phyloP scores from a whole-genome alignment of 2,797 vertebrate species.

The Cyclopterus lumpus region DNA sequence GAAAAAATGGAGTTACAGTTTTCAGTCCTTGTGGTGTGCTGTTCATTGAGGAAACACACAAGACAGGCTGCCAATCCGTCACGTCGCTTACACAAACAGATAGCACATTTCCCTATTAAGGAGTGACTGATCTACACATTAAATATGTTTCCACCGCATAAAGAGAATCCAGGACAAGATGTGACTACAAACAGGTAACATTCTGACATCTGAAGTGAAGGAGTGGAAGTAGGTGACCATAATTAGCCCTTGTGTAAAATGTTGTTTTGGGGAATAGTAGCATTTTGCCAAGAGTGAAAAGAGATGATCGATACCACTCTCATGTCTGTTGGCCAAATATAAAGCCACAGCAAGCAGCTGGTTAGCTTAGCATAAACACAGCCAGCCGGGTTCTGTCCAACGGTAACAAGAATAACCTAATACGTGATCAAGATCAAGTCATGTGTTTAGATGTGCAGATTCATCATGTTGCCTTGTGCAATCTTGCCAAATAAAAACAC shows the following conservation, averaged over 20 bases:
- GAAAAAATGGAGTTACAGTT: neutral
- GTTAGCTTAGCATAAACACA: slow-evolving; percentile 9
- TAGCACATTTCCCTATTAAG: slow-evolving; percentile 1
- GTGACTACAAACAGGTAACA: neutral
- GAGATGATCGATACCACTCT: neutral
- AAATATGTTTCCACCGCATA: neutral
- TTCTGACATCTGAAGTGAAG: neutral
- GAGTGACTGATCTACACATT: neutral
- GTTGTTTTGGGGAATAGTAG: neutral
- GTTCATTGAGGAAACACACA: neutral
- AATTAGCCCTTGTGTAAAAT: neutral
- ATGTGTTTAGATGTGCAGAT: neutral
- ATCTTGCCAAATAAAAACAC: neutral
- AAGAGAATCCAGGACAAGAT: neutral
- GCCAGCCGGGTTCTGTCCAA: neutral
- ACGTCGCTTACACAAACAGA: slow-evolving; percentile 7
- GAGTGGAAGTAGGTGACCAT: neutral
- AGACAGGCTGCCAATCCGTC: neutral
- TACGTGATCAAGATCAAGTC: neutral
- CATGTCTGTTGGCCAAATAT: neutral
- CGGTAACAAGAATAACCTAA: neutral
- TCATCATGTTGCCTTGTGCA: neutral
- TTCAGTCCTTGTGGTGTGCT: neutral
- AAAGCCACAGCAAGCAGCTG: neutral
- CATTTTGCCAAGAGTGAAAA: neutral